Evolutionary conservation across 2,113 vertebrate genomes (phyloP).

Genomic region (Megaptera novaeangliae): DNA sequence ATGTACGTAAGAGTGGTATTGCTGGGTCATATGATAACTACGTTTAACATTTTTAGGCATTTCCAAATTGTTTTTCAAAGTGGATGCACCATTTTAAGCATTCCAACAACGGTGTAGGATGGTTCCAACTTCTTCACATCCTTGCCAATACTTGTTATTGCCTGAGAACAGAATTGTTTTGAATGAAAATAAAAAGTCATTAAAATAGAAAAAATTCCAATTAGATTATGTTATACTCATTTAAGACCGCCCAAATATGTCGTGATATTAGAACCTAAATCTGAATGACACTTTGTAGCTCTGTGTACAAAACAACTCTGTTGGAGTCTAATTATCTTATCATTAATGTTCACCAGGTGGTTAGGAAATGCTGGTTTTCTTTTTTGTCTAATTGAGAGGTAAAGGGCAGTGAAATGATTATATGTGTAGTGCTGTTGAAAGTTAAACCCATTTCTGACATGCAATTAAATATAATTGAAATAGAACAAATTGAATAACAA

Average conservation of each 20-base stretch:
- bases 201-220: constrained; percentile 57
- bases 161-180: constrained; percentile 48
- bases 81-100: background rate
- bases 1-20: background rate
- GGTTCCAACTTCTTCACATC: background rate
- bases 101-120: background rate
- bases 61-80: background rate
- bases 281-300: constrained; percentile 48
- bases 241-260: background rate
- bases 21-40: background rate
- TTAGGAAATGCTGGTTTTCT: constrained; percentile 36
- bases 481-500: constrained; percentile 58
- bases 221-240: constrained; percentile 21
- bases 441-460: constrained; percentile 37
- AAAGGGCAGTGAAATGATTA: constrained; percentile 25
- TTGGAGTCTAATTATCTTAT: constrained; percentile 52
- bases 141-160: constrained; percentile 23
- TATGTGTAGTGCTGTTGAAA: constrained; percentile 44
- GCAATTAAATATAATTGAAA: constrained; percentile 68
- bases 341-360: constrained; percentile 64
- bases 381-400: constrained; percentile 60
- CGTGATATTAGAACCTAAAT: background rate
- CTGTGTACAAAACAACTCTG: constrained; percentile 63
- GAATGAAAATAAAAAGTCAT: constrained; percentile 68
- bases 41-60: background rate